Conservation (phyloP, 2,797 vertebrate genomes). For the Uromys caudimaculatus region DNA sequence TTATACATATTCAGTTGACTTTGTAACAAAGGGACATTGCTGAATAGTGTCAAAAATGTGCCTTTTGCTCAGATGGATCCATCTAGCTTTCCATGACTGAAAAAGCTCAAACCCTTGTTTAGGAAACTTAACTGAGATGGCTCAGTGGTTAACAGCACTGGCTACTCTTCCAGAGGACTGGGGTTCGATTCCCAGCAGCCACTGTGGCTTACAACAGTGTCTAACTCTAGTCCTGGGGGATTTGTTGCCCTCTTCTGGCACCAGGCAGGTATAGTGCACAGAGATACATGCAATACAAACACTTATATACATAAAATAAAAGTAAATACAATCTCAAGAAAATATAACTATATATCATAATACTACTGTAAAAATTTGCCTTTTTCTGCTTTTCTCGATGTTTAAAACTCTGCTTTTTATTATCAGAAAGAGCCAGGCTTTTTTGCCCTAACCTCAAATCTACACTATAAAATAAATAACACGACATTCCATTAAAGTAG, state of each 20-base stretch:
- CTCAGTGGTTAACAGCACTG: not conserved
- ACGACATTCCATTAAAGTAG: constrained; percentile 67
- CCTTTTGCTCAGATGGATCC: not conserved
- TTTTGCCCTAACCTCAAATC: not conserved
- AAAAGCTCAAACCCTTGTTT: not conserved
- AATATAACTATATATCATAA: not conserved
- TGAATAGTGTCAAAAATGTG: not conserved
- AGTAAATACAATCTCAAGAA: not conserved
- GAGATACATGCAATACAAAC: not conserved
- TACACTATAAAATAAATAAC: constrained; percentile 9
- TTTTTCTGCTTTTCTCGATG: not conserved
- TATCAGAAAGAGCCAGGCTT: constrained; percentile 52
- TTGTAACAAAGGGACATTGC: not conserved
- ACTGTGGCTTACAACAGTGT: too few relatives aligned
- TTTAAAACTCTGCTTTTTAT: constrained; percentile 77
- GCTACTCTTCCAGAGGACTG: not conserved
- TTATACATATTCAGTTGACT: not conserved
- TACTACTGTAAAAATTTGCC: not conserved
- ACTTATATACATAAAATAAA: not conserved
- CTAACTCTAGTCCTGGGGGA: not conserved
- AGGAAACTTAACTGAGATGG: not conserved
- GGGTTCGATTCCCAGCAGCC: not conserved
- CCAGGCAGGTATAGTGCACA: not conserved
- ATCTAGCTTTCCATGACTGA: not conserved
- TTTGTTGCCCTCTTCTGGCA: not conserved